Conservation (phyloP, 2,888 invertebrate species). For the Hyppa rectilinea region DNA sequence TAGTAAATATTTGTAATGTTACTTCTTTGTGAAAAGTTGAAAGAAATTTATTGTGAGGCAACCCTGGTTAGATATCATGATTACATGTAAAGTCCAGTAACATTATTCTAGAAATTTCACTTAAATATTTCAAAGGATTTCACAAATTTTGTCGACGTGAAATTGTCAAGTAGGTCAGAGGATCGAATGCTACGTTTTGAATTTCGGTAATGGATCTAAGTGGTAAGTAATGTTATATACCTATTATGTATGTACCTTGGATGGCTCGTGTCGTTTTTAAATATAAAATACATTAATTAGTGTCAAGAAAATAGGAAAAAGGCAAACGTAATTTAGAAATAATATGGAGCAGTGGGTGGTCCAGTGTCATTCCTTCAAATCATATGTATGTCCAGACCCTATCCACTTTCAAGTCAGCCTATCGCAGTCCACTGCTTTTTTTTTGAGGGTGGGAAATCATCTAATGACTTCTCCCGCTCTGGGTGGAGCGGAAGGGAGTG, state of each 20-base stretch:
- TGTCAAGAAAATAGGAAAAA: background rate
- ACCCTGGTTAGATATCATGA: constrained; percentile 47
- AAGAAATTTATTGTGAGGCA: no score
- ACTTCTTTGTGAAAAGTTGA: no score
- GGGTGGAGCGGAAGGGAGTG: no score
- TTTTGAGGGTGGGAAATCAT: no score
- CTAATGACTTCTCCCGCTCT: no score
- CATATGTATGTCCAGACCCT: no score
- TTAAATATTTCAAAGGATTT: constrained; percentile 53
- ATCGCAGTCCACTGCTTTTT: no score
- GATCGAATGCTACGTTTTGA: constrained; percentile 14
- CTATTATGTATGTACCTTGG: background rate
- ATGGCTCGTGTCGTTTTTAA: background rate
- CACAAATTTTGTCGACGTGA: constrained; percentile 34
- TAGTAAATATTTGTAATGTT: no score
- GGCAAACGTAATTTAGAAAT: background rate
- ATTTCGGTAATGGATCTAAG: constrained; percentile 6
- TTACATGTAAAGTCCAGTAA: constrained; percentile 53
- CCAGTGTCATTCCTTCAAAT: no score
- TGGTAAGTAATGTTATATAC: background rate
- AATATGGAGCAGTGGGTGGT: no score
- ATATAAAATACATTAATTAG: background rate
- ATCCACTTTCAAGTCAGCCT: no score
- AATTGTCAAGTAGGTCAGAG: constrained; percentile 40
- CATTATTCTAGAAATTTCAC: constrained; percentile 51